Base-by-base conservation (phyloP, 2,797 vertebrate species). In the Pipistrellus nathusii region DNA sequence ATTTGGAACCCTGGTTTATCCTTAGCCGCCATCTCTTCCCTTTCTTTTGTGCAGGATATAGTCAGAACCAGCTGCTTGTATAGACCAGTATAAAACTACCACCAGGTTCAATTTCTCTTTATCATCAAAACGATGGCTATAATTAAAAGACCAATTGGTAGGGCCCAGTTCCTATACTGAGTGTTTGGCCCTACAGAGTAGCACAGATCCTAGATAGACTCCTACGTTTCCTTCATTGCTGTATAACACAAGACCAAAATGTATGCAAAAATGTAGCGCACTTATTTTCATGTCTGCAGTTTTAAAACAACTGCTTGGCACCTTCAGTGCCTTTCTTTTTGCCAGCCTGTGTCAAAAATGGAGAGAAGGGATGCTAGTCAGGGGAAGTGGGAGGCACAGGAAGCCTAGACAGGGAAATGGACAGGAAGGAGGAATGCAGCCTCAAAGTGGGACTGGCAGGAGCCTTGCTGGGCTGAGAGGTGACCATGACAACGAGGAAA, bases 401-500 rank as follows among this genome's bases (percentile, higher is more conserved):
- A 55, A 38, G 13, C 73, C n/a, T 46, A n/a, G 25, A 69, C 27
- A 41, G 78, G 21, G 20, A 32, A 53, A 35, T 72, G 51, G 62
- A 35, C 35, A 51, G 27, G 11, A 85, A 21, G 25, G 12, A 78
- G 12, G 12, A 51, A n/a, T 0, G 0, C 10, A 89, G 15, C 46
- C 38, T 64, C 18, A 25, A 21, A 64, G 30, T n/a, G n/a, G 20
- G 48, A 9, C 15, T 80, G 8, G 30, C 13, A 10, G 27, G 48
- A 32, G n/a, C 23, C 25, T 27, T 69, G 77, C 23, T 55, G 1
- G 30, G 23, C 76, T 7, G 64, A 92, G 53, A 71, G 41, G 92
- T 94, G 94, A 80, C 89, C 91, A 88, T 96, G 84, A 82, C 81
- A 95, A 91, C 85, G 25, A 71, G 46, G 38, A 27, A 73, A 27